Evolutionary conservation across 2,113 vertebrate genomes (phyloP), one percentile per base, ranked within the genome.

Genomic region (Halcyon senegalensis): DNA sequence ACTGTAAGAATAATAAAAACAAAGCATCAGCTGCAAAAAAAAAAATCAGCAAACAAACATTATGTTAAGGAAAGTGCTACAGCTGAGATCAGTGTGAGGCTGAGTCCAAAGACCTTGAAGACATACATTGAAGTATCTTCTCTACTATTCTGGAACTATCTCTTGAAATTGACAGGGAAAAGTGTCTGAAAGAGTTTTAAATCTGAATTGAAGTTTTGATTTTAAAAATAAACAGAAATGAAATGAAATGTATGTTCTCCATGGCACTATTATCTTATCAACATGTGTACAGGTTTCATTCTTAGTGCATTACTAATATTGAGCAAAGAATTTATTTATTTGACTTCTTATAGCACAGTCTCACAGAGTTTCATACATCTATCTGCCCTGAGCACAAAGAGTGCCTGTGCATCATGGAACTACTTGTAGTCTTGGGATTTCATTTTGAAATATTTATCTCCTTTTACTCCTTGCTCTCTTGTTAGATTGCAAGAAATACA

Each of bases 111-210:
- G 19, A 25, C 10, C 13, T 53, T 37, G 21, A 62, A 90, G 43
- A 59, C 15, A 31, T 0, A 0, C 2, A 1, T 10, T 90, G 51
- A 70, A 70, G 16, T 16, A 70, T 16, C 8, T 70, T 60, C 10
- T 89, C 10, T 62, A 5, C n/a, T 50, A 23, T 50, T 24, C 48
- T 50, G 63, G 14, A 51, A 15, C 31, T 44, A 28, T 41, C 7
- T 63, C 28, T 8, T 53, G 13, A 60, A 82, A 58, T 53, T 39
- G 10, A 24, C 41, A 50, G 18, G 2, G 7, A 43, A 46, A 75
- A 75, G 0, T 58, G 13, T 24, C 58, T 80, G 39, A 10, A 66
- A 56, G 35, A 8, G 5, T 41, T 74, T 73, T 50, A 88, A 55
- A 88, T 33, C 16, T 77, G 50, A 90, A 51, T 16, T 18, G 1